phyloP scores from a whole-genome alignment of 2,113 vertebrate species.

The Struthidea cinerea region DNA sequence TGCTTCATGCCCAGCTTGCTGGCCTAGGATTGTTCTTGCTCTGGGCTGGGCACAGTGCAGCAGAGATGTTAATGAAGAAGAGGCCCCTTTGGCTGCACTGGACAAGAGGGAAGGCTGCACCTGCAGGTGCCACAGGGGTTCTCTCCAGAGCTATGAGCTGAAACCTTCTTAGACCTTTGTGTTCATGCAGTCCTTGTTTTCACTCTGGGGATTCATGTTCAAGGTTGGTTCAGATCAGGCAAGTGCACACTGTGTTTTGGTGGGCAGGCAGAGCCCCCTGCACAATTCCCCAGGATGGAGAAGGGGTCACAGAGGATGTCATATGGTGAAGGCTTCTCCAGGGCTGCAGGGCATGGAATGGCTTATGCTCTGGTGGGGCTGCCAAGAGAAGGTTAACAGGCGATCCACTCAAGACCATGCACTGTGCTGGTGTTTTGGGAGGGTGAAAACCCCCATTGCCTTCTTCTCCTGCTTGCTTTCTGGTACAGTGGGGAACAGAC shows the following conservation, averaged over 20 bases:
- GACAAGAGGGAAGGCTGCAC: neutral
- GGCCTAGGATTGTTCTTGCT: neutral
- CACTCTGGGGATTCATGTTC: neutral
- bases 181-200: neutral
- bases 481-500: neutral
- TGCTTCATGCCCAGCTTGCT: neutral
- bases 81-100: neutral
- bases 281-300: fast-evolving
- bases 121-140: neutral
- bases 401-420: neutral
- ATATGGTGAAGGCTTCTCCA: neutral
- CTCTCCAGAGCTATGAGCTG: neutral
- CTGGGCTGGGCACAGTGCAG: neutral
- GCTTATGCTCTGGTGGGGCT: neutral
- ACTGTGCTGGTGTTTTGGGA: neutral
- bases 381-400: neutral
- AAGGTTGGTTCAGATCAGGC: neutral
- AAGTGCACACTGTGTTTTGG: neutral
- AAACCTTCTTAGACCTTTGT: neutral
- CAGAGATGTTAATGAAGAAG: neutral
- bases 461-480: neutral
- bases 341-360: neutral
- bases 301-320: neutral
- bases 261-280: neutral
- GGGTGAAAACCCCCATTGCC: neutral